A percentile compares a stretch with the other conserved stretches of the same genome.
Evolutionary conservation across 2,797 vertebrate genomes (phyloP).

Genomic region (Hyperoplus lanceolatus): DNA sequence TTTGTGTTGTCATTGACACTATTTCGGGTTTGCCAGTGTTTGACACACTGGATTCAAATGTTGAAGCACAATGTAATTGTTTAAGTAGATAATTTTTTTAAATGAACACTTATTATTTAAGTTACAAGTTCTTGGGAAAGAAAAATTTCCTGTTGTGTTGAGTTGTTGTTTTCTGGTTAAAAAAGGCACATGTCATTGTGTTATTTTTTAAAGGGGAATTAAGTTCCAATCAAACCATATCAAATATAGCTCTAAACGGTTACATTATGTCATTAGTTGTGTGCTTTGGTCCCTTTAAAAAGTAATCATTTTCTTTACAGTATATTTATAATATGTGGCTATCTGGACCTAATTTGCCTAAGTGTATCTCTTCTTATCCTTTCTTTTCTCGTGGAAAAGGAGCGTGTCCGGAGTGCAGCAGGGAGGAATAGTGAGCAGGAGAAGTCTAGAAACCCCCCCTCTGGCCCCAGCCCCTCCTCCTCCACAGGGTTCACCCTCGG

Average conservation of each 20-base stretch:
- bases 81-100: neutral
- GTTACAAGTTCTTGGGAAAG: neutral
- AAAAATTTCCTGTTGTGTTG: neutral
- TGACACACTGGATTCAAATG: neutral
- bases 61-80: neutral
- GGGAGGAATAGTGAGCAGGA: conserved; percentile 53
- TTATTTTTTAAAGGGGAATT: neutral
- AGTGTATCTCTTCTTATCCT: neutral
- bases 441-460: conserved; percentile 39
- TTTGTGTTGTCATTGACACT: neutral
- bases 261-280: neutral
- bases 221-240: too few species aligned
- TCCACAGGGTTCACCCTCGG: conserved; percentile 68
- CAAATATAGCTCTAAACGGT: too few species aligned
- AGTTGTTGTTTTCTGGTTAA: neutral
- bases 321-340: neutral
- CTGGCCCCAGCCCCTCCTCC: conserved; percentile 27
- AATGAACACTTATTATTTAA: neutral
- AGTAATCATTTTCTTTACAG: neutral
- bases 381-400: conserved; percentile 60
- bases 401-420: conserved; percentile 68
- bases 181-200: neutral
- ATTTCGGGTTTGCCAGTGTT: neutral
- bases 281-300: conserved; percentile 4
- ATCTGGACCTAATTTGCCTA: neutral